phyloP scores from a whole-genome alignment of 2,888 invertebrate species.

The Celastrina argiolus region DNA sequence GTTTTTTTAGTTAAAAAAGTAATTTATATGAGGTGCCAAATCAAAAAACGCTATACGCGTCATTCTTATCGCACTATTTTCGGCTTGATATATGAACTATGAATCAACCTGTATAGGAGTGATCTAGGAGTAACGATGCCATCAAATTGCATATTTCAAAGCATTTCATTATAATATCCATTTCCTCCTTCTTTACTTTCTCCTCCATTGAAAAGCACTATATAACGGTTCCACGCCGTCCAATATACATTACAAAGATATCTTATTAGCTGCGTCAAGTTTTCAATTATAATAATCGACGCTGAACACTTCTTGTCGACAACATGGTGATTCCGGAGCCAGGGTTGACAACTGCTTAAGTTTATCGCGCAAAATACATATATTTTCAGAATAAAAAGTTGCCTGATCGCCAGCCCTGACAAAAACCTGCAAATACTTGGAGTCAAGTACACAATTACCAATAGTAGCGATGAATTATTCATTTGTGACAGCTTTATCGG shows the following conservation, averaged over 20 bases:
- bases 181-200: not conserved
- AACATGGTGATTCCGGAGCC: conserved; percentile 28
- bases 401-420: not conserved
- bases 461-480: conserved; percentile 17
- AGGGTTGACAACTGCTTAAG: not conserved
- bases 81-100: no score
- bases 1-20: no score
- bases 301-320: conserved; percentile 48
- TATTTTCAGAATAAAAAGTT: not conserved
- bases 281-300: conserved; percentile 57
- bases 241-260: conserved; percentile 28
- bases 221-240: conserved; percentile 27
- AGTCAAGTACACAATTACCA: conserved; percentile 19
- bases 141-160: not conserved
- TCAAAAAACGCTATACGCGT: no score
- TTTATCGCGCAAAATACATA: not conserved
- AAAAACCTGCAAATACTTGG: conserved; percentile 14
- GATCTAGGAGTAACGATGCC: not conserved
- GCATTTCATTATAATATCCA: not conserved
- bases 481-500: conserved; percentile 14
- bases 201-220: conserved; percentile 21
- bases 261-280: conserved; percentile 41
- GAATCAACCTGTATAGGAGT: no score
- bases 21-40: no score
- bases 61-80: no score